phyloP scores from a whole-genome alignment of 2,797 vertebrate species.

The Periparus ater region DNA sequence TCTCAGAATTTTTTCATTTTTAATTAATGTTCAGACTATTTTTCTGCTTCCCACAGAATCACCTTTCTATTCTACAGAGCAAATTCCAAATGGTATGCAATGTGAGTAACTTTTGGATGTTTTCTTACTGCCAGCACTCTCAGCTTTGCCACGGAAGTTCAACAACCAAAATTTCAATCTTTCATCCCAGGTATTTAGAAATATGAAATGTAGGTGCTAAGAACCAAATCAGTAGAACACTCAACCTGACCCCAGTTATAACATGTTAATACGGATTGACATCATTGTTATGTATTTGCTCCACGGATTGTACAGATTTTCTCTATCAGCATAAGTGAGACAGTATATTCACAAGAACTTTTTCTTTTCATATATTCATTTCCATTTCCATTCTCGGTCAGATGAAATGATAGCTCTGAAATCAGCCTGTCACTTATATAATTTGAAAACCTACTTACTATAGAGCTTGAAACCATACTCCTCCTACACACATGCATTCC shows the following conservation, averaged over 20 bases:
- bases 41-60: background rate
- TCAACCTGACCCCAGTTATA: background rate
- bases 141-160: background rate
- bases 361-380: background rate
- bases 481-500: constrained; percentile 24
- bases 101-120: background rate
- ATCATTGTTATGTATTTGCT: background rate
- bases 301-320: background rate
- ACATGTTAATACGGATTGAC: background rate
- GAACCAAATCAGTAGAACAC: background rate
- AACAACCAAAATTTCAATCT: background rate
- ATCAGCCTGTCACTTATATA: constrained; percentile 43
- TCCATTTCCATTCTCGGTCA: constrained; percentile 9
- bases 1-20: background rate
- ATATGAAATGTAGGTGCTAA: background rate
- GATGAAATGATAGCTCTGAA: constrained; percentile 29
- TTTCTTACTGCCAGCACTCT: background rate
- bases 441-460: constrained; percentile 31
- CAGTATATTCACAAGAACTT: background rate
- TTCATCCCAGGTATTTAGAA: background rate
- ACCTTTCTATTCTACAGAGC: background rate
- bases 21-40: background rate
- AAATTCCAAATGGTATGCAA: background rate
- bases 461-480: constrained; percentile 19
- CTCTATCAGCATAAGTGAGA: background rate